Evolutionary conservation across 2,888 invertebrate genomes (phyloP).

Genomic region (Portevinia maculata): DNA sequence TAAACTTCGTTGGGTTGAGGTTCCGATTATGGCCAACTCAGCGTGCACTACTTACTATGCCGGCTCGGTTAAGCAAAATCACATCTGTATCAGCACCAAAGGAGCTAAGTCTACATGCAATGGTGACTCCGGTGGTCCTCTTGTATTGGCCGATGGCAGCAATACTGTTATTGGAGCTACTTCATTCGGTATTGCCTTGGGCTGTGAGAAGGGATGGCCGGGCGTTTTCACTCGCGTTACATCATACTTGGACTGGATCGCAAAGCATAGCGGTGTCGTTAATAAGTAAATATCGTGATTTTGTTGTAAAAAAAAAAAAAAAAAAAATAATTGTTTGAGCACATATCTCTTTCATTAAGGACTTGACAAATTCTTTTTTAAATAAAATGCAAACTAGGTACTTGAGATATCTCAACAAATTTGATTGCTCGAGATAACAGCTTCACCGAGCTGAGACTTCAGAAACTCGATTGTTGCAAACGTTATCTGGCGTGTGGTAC

Average conservation of each 20-base stretch:
- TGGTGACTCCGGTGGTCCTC: constrained; percentile 81
- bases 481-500: no score
- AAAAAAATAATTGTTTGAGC: no score
- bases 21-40: constrained; percentile 73
- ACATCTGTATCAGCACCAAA: constrained; percentile 80
- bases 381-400: no score
- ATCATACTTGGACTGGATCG: constrained; percentile 80
- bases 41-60: constrained; percentile 75
- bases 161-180: constrained; percentile 78
- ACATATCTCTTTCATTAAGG: no score
- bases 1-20: constrained; percentile 76
- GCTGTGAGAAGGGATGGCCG: constrained; percentile 80
- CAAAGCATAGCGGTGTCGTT: constrained; percentile 48
- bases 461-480: no score
- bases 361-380: no score
- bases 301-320: no score
- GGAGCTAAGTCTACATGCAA: constrained; percentile 79
- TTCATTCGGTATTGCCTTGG: constrained; percentile 79
- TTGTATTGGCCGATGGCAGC: constrained; percentile 75
- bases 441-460: no score
- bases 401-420: no score
- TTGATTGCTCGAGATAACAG: no score
- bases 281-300: no score
- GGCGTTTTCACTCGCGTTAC: constrained; percentile 80
- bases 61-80: no score